These are phyloP conservation scores for Stictonetta naevosa DNA, from an alignment of 2,113 vertebrate genomes.

Conservation along the genomic window DNA sequence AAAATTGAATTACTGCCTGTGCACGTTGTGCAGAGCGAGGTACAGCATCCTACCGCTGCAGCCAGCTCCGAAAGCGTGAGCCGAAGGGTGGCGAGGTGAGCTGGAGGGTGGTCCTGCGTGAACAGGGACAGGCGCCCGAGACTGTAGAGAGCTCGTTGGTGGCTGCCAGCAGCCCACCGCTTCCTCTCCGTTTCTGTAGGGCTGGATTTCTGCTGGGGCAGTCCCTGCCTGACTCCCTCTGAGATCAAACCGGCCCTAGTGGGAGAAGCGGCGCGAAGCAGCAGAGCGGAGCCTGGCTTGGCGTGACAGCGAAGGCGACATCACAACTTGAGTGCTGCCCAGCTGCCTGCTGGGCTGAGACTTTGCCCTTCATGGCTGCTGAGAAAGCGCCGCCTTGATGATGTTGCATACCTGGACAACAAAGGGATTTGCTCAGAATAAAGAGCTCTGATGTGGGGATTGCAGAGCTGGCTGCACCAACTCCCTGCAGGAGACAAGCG, in stretches of 20 bases:
- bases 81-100: neutral
- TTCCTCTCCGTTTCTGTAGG: neutral
- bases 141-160: neutral
- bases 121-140: neutral
- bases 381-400: neutral
- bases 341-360: neutral
- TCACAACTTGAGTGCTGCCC: neutral
- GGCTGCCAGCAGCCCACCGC: neutral
- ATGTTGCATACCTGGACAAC: neutral
- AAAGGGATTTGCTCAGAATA: neutral
- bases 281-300: neutral
- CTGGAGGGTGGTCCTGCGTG: accelerated
- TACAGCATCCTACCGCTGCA: neutral
- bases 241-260: accelerated
- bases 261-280: neutral
- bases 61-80: neutral
- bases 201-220: neutral
- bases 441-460: neutral
- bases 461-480: neutral
- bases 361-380: neutral
- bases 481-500: accelerated
- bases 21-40: neutral
- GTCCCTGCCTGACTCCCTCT: neutral
- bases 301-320: neutral
- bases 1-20: neutral